Evolutionary conservation across 1,140 invertebrate species (phyloP).

Genomic region (Camponotus floridanus): DNA sequence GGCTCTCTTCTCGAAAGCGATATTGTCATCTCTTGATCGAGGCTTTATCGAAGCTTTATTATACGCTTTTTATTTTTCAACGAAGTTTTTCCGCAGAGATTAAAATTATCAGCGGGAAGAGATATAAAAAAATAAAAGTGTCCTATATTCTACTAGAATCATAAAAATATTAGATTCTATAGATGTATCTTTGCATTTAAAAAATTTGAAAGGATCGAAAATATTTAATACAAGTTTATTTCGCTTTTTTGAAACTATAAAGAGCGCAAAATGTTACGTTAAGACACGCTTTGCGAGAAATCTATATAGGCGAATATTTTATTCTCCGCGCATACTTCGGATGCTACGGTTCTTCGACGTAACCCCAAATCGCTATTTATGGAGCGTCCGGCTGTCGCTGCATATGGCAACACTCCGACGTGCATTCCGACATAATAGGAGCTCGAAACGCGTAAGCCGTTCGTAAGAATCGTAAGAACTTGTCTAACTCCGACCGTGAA

Average conservation of each 20-base stretch:
- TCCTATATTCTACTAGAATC: neutral
- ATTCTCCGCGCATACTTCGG: neutral
- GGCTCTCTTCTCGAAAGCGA: constrained; percentile 33
- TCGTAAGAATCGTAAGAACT: neutral
- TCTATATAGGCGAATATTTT: constrained; percentile 21
- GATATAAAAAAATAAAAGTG: neutral
- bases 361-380: constrained; percentile 53
- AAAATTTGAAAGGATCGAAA: neutral
- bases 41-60: constrained; percentile 2
- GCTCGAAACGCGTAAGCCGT: constrained; percentile 9
- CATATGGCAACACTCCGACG: neutral
- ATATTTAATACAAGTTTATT: neutral
- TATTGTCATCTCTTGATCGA: constrained; percentile 45
- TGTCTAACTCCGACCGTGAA: constrained; percentile 2
- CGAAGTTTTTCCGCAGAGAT: neutral
- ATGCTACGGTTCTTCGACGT: constrained; percentile 4
- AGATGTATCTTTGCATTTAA: neutral
- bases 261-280: neutral
- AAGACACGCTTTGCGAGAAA: neutral
- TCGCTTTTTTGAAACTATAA: neutral
- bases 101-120: neutral
- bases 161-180: neutral
- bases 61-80: neutral
- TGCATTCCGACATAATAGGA: constrained; percentile 35
- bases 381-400: constrained; percentile 26